Conservation (phyloP, 1,140 invertebrate genomes). For the Himalopsyche phryganea region DNA sequence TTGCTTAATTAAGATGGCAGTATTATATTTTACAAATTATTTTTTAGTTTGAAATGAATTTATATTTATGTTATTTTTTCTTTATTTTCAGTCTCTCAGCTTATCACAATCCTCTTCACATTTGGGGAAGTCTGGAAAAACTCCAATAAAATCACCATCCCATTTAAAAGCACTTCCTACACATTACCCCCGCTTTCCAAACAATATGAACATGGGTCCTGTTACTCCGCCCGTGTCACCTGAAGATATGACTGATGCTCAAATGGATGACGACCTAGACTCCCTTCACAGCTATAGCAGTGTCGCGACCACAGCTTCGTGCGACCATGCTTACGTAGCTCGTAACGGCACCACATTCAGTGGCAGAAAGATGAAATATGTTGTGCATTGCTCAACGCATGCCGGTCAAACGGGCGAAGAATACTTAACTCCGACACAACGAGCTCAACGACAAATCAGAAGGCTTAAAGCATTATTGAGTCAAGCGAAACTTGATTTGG, state of each 20-base stretch:
- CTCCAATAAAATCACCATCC: conserved; percentile 22
- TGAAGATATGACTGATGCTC: conserved; percentile 50
- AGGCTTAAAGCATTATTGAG: conserved; percentile 66
- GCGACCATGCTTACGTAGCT: conserved; percentile 75
- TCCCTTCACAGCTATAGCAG: conserved; percentile 74
- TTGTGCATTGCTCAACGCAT: conserved; percentile 77
- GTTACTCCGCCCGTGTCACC: conserved; percentile 59
- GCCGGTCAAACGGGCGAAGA: conserved; percentile 69
- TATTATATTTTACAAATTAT: too few relatives aligned
- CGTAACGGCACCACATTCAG: conserved; percentile 76
- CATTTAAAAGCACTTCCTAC: conserved; percentile 35
- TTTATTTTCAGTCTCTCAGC: conserved; percentile 48
- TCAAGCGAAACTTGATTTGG: conserved; percentile 70
- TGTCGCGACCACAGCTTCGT: conserved; percentile 67
- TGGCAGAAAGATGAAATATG: conserved; percentile 67
- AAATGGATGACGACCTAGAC: conserved; percentile 66
- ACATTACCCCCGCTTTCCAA: conserved; percentile 37
- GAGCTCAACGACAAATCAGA: conserved; percentile 73
- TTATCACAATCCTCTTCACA: conserved; percentile 21
- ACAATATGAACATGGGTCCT: conserved; percentile 8
- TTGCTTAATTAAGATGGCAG: too few relatives aligned
- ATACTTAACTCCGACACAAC: conserved; percentile 82
- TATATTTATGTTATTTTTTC: conserved; percentile 10
- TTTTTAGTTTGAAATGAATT: too few relatives aligned
- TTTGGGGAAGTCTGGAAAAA: conserved; percentile 41